A percentile compares a stretch with the other conserved stretches of the same genome.
phyloP scores from a whole-genome alignment of 2,797 vertebrate species.

The Rhinoraja longicauda region DNA sequence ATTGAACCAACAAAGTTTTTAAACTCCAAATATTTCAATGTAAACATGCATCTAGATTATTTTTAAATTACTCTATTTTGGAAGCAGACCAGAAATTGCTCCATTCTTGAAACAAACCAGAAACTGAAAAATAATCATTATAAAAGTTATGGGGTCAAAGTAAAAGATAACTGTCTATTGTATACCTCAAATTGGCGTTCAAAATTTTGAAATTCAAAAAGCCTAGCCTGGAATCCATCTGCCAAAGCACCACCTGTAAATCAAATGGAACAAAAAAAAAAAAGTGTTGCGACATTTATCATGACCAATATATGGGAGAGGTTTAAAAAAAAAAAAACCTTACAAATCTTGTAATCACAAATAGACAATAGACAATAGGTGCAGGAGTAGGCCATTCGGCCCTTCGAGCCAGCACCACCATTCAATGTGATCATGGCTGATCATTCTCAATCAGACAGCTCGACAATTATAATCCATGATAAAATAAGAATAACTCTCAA shows the following conservation, averaged over 20 bases:
- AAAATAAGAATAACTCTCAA: neutral
- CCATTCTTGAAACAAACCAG: neutral
- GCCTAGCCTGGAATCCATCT: conserved; percentile 67
- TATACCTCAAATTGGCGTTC: conserved; percentile 73
- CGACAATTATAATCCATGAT: neutral
- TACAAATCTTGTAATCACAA: neutral
- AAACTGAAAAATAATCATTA: neutral
- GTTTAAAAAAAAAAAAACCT: neutral
- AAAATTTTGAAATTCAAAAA: conserved; percentile 70
- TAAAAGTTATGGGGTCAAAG: conserved; percentile 25
- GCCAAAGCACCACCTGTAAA: conserved; percentile 63
- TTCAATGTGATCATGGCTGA: too few species aligned
- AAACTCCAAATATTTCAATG: neutral
- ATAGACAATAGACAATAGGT: too few species aligned
- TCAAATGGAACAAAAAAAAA: neutral
- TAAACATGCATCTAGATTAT: neutral
- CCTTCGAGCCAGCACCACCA: too few species aligned
- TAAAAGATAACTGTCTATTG: conserved; percentile 37
- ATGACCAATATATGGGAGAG: neutral
- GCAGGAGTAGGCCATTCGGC: too few species aligned
- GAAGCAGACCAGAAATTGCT: neutral
- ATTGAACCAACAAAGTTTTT: neutral
- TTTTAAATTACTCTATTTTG: neutral
- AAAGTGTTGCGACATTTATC: neutral
- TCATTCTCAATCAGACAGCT: neutral